Evolutionary conservation across 2,797 vertebrate species (phyloP).

Genomic region (Sebastes steindachneri): DNA sequence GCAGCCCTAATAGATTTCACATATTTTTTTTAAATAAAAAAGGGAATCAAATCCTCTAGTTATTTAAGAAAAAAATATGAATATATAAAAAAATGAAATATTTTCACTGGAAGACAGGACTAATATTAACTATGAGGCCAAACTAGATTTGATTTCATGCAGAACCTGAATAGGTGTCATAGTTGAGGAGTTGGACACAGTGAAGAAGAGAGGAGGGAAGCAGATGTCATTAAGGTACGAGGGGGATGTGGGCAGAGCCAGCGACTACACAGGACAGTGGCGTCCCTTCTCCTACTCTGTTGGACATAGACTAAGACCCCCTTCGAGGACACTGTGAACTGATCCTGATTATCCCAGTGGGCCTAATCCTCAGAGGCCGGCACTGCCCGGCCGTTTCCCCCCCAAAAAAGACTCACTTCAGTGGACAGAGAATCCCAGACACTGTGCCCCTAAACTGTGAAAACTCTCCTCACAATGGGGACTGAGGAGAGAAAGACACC

Average conservation of each 20-base stretch:
- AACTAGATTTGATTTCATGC: slow-evolving; percentile 22
- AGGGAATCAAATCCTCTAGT: neutral
- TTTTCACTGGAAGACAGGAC: neutral
- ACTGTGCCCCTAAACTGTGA: slow-evolving; percentile 87
- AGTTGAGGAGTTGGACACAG: slow-evolving; percentile 31
- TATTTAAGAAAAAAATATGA: neutral
- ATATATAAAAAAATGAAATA: neutral
- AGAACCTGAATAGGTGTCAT: slow-evolving; percentile 37
- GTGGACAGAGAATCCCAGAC: slow-evolving; percentile 82
- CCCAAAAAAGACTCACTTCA: slow-evolving; percentile 83
- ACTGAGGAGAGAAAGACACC: slow-evolving; percentile 73
- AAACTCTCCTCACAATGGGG: slow-evolving; percentile 83
- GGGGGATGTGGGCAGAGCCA: slow-evolving; percentile 60
- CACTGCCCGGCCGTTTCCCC: slow-evolving; percentile 51
- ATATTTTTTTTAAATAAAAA: neutral
- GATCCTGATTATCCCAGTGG: slow-evolving; percentile 86
- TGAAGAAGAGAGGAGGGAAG: slow-evolving; percentile 32
- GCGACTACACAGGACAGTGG: slow-evolving; percentile 71
- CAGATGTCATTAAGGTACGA: slow-evolving; percentile 56
- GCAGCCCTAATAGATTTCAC: neutral
- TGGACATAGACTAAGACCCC: slow-evolving; percentile 80
- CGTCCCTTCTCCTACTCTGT: slow-evolving; percentile 71
- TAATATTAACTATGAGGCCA: neutral
- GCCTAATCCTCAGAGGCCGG: slow-evolving; percentile 82
- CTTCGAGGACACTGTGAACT: slow-evolving; percentile 81